phyloP scores from a whole-genome alignment of 2,797 vertebrate species.

The Cyclura pinguis region DNA sequence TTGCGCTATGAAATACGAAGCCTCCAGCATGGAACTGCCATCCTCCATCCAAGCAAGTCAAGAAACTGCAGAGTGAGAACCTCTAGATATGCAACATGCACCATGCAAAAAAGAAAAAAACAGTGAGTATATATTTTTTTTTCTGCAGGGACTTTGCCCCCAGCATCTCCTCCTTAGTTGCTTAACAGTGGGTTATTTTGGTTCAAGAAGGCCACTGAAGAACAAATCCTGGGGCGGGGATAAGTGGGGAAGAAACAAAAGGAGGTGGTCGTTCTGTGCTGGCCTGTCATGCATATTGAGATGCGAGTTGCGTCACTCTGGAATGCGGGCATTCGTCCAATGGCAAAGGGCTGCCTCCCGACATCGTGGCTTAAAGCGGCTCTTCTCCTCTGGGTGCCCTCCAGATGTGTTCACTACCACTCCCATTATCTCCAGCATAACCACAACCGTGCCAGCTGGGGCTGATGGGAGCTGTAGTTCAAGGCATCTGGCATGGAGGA shows the following conservation, averaged over 20 bases:
- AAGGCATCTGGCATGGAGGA: background rate
- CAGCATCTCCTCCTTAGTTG: accelerated
- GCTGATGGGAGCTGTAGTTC: background rate
- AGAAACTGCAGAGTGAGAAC: background rate
- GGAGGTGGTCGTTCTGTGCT: background rate
- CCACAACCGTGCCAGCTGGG: background rate
- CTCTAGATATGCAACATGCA: background rate
- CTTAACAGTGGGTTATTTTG: background rate
- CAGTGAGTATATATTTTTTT: background rate
- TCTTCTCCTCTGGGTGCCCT: background rate
- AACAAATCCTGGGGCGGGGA: background rate
- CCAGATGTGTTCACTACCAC: background rate
- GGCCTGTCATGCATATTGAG: constrained; percentile 24
- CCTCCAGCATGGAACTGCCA: background rate
- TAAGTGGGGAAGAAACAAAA: background rate
- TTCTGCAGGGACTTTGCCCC: background rate
- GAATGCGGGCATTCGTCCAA: background rate
- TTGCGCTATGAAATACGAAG: background rate
- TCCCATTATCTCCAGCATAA: background rate
- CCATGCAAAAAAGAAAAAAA: background rate
- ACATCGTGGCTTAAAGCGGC: background rate
- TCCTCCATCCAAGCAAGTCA: constrained; percentile 10
- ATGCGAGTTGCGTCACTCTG: accelerated
- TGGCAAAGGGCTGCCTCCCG: background rate
- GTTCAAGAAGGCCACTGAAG: constrained; percentile 43